Percentiles rank a stretch among this genome's conserved stretches.
Evolutionary conservation across 2,797 vertebrate species (phyloP).

Genomic region (Channallabes apus): DNA sequence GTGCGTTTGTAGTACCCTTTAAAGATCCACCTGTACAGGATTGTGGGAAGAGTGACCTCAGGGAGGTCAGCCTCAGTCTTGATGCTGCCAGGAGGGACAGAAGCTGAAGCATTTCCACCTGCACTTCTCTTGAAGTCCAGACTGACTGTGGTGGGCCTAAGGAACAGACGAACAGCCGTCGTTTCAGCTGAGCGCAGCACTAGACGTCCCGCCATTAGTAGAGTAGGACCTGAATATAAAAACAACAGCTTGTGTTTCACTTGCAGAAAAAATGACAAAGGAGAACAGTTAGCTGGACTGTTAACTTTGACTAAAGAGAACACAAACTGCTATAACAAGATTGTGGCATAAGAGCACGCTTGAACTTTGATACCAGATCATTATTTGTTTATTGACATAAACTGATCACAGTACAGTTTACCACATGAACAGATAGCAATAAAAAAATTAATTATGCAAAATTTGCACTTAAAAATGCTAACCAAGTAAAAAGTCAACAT

Average conservation of each 20-base stretch:
- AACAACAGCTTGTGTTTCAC: constrained; percentile 41
- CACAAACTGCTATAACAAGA: background rate
- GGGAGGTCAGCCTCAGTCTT: constrained; percentile 67
- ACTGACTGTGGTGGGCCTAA: background rate
- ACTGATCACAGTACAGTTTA: background rate
- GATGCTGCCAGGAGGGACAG: constrained; percentile 51
- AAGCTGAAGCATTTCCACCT: constrained; percentile 38
- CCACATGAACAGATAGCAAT: background rate
- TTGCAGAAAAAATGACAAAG: constrained; percentile 52
- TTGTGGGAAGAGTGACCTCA: constrained; percentile 51
- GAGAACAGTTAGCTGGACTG: background rate
- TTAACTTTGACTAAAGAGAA: constrained; percentile 54
- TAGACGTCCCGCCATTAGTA: constrained; percentile 62
- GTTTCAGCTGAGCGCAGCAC: constrained; percentile 14
- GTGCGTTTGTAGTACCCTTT: constrained; percentile 66
- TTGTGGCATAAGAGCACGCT: background rate
- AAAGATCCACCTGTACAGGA: constrained; percentile 69
- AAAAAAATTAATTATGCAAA: background rate
- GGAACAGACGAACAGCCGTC: constrained; percentile 26
- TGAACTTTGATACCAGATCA: constrained; percentile 22
- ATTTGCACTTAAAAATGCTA: background rate
- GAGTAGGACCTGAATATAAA: constrained; percentile 26
- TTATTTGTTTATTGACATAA: background rate
- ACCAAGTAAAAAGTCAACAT: background rate
- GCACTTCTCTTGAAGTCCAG: constrained; percentile 21